Evolutionary conservation across 2,888 invertebrate species (phyloP), one percentile per base, ranked within the genome.

Genomic region (Drosophila anomalata): DNA sequence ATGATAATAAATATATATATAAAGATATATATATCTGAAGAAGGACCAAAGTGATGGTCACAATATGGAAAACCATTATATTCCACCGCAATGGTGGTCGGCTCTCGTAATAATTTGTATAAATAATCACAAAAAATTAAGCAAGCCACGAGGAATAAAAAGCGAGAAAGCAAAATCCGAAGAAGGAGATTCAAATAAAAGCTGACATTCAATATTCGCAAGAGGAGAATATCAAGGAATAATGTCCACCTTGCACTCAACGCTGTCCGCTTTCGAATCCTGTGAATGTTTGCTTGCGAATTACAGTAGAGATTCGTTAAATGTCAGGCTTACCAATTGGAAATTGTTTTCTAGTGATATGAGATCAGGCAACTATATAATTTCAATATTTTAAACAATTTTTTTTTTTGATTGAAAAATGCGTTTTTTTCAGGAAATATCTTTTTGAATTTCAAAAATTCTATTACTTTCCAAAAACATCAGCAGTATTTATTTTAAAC

Each of bases 51-150:
- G 68, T 69, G 54, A 70, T 72, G 72, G 33, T 68, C 75, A 60
- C 73, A 73, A 67, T 67, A 73, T 59, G 73, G 54, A 69, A 69
- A 69, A 55, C 70, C 69, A 69, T 69, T 69, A 70, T 54, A 47
- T 44, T 44, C 50, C 57, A 41, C 24, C 47, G 57, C 51, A 29
- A 29, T 41, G 52, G 36, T 14, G 41, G n/a, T 20, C 41, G 41
- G 41, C 57, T 67, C 67, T 36, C 68, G 46, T 69, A 70, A 70
- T 61, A 70, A 61, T 70, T 77, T 76, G 70, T 76, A 82, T 82
- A 82, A 86, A 79, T 78, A 83, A 76, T 82, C 81, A 77, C 71
- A 67, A 69, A 77, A 65, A 76, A 85, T 82, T 79, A 85, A 67
- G 70, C 69, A 29, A 42, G 41, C 41, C 41, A 42, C 41, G 41